Evolutionary conservation across 2,113 vertebrate genomes (phyloP).

Genomic region (Antechinus stuartii): DNA sequence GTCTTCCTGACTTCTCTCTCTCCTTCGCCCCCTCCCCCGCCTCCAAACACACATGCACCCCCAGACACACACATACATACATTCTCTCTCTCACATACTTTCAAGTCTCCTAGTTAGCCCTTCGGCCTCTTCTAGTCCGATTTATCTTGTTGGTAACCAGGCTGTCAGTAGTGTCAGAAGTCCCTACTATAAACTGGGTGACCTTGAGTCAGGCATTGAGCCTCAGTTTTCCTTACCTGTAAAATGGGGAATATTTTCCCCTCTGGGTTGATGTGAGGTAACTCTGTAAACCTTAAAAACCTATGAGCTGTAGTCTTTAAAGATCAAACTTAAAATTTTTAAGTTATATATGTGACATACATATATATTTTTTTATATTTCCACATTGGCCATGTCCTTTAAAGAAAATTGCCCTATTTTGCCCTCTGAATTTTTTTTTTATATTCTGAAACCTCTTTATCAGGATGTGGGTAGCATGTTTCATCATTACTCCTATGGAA

Average conservation of each 20-base stretch:
- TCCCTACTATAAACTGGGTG: neutral
- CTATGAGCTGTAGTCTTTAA: neutral
- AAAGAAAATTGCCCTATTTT: neutral
- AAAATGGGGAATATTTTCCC: neutral
- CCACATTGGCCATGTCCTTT: neutral
- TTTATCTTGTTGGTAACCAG: neutral
- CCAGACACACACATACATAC: too few relatives aligned
- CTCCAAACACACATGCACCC: neutral
- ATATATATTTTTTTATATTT: neutral
- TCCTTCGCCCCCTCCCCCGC: too few relatives aligned
- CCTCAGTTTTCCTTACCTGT: neutral
- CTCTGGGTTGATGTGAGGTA: neutral
- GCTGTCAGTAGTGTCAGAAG: neutral
- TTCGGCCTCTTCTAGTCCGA: too few relatives aligned
- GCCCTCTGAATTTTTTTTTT: neutral
- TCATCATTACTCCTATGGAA: neutral
- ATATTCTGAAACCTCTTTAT: neutral
- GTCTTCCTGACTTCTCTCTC: neutral
- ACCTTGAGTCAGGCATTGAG: neutral
- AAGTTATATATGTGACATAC: neutral
- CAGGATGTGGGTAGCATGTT: neutral
- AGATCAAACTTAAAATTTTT: neutral
- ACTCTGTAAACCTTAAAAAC: neutral
- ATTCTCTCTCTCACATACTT: neutral
- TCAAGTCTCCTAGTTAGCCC: too few relatives aligned